Evolutionary conservation across 2,113 vertebrate species (phyloP).

Genomic region (Camelus bactrianus): DNA sequence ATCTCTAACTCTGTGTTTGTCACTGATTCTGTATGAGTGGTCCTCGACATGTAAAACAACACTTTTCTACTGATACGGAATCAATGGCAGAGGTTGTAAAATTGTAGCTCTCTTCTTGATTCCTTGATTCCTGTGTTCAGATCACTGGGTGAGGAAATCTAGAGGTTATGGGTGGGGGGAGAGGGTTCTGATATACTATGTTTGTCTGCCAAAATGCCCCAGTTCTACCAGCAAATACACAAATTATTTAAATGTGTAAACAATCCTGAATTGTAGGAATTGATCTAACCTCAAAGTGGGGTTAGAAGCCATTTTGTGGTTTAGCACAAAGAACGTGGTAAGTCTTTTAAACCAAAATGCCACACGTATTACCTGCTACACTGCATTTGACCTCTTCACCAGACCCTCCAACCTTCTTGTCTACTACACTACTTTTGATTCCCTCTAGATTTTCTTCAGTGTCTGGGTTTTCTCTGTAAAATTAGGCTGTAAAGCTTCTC

Average conservation of each 20-base stretch:
- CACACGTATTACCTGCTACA: background rate
- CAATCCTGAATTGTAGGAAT: background rate
- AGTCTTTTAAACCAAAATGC: background rate
- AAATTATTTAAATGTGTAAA: background rate
- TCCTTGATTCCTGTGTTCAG: slow-evolving; percentile 24
- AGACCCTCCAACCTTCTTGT: background rate
- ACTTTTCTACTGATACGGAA: background rate
- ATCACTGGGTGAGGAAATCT: background rate
- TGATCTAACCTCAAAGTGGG: background rate
- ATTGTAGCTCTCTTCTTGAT: background rate
- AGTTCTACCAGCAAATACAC: background rate
- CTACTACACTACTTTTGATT: background rate
- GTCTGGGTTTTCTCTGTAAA: slow-evolving; percentile 1
- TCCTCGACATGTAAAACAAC: background rate
- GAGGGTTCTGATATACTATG: background rate
- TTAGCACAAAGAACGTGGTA: background rate
- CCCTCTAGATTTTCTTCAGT: background rate
- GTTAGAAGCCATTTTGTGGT: background rate
- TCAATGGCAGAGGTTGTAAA: background rate
- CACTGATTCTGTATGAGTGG: background rate
- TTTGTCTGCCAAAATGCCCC: background rate
- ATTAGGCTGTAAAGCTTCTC: background rate
- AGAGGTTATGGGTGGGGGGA: background rate
- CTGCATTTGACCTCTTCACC: background rate
- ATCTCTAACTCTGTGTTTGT: background rate